Evolutionary conservation across 2,797 vertebrate species (phyloP).

Genomic region (Falco berigora): DNA sequence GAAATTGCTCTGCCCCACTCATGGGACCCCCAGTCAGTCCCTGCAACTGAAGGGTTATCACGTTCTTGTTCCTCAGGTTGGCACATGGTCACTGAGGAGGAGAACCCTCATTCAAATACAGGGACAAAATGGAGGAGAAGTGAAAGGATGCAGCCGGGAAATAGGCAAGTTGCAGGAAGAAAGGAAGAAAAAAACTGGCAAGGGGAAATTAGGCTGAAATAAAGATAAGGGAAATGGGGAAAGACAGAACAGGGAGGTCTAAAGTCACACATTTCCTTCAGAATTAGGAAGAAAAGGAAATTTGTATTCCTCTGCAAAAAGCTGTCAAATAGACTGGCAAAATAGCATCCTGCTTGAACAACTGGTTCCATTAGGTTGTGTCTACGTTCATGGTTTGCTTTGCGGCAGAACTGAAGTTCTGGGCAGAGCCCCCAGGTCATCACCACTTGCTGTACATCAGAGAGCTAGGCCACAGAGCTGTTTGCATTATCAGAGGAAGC

Average conservation of each 20-base stretch:
- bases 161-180: not conserved
- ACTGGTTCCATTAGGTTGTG: not conserved
- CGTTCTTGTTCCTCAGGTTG: not conserved
- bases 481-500: not conserved
- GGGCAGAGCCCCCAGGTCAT: not conserved
- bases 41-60: not conserved
- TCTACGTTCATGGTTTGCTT: not conserved
- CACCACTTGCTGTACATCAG: not conserved
- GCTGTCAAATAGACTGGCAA: not conserved
- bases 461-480: not conserved
- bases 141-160: not conserved
- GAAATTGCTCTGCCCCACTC: not conserved
- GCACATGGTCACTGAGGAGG: not conserved
- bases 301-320: not conserved
- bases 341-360: not conserved
- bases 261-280: not conserved
- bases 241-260: not conserved
- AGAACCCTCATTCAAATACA: not conserved
- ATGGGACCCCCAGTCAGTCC: not conserved
- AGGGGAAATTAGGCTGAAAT: not conserved
- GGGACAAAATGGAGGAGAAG: not conserved
- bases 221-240: not conserved
- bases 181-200: not conserved
- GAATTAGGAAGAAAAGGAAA: not conserved
- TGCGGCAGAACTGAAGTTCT: not conserved